Conservation (phyloP, 2,888 invertebrate genomes). For the Tipula confusa region DNA sequence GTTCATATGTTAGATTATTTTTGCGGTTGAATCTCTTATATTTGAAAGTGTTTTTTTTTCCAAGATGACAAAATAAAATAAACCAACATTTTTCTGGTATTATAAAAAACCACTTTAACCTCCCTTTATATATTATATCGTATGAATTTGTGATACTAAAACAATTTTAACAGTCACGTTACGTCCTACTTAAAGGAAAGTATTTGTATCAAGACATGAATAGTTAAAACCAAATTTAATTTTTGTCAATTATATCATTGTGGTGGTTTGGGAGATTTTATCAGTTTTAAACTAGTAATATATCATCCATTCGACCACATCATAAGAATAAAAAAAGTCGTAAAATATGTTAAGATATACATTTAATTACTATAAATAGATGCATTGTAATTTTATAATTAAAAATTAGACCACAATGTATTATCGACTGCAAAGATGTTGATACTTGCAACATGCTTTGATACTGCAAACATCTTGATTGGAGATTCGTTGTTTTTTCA, state of each 20-base stretch:
- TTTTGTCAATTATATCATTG: not conserved
- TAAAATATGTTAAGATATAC: not conserved
- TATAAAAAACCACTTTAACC: not conserved
- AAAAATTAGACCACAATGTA: no score
- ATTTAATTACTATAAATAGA: no score
- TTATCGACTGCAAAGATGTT: no score
- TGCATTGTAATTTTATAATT: no score
- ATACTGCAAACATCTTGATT: no score
- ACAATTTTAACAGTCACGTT: not conserved
- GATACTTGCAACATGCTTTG: no score
- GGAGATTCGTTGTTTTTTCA: no score
- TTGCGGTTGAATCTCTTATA: not conserved
- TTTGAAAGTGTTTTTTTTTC: not conserved
- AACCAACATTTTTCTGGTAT: not conserved
- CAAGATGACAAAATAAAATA: not conserved
- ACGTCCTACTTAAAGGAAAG: not conserved
- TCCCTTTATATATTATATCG: not conserved
- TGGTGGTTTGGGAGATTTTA: not conserved
- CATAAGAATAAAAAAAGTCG: not conserved
- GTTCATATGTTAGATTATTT: not conserved
- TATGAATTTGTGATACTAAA: no score
- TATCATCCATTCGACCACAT: not conserved
- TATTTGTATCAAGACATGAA: not conserved
- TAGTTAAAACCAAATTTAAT: not conserved
- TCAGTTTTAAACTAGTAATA: not conserved